These are phyloP conservation scores for Sycophaga agraensis DNA, from an alignment of 1,140 invertebrate genomes.

Conservation along the genomic window DNA sequence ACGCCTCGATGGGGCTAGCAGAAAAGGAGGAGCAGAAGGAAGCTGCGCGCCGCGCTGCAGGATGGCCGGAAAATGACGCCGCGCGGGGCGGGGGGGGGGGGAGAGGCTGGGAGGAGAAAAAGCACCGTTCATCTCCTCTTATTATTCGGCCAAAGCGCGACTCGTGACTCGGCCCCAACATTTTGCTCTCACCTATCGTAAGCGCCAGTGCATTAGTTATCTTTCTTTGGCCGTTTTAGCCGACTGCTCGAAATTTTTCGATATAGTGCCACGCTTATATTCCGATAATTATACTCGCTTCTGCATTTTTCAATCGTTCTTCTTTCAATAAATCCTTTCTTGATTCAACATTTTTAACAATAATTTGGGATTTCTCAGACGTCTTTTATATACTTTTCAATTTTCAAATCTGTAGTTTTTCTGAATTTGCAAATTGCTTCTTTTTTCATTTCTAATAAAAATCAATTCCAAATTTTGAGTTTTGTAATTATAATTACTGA, in stretches of 20 bases:
- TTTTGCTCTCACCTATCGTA: conserved; percentile 25
- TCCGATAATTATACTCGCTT: too few relatives aligned
- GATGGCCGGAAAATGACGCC: background rate
- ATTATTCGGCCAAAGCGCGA: conserved; percentile 27
- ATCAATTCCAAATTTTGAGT: too few relatives aligned
- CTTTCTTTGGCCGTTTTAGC: conserved; percentile 1
- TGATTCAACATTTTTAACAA: too few relatives aligned
- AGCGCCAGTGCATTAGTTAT: conserved; percentile 33
- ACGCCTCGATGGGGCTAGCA: background rate
- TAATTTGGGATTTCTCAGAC: too few relatives aligned
- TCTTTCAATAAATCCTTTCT: too few relatives aligned
- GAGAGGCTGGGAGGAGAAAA: conserved; percentile 14
- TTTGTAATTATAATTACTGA: too few relatives aligned
- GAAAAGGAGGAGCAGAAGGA: background rate
- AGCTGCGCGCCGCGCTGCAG: background rate
- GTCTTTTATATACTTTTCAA: too few relatives aligned
- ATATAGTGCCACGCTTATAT: too few relatives aligned
- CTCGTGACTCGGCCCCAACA: conserved; percentile 14
- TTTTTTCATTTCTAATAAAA: too few relatives aligned
- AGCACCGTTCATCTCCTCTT: conserved; percentile 23
- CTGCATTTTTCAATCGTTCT: too few relatives aligned
- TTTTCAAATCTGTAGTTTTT: too few relatives aligned
- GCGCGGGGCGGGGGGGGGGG: conserved; percentile 18
- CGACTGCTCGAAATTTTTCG: background rate
- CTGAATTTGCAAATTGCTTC: too few relatives aligned